phyloP scores from a whole-genome alignment of 2,888 invertebrate genomes.

The Heliconius ismenius region DNA sequence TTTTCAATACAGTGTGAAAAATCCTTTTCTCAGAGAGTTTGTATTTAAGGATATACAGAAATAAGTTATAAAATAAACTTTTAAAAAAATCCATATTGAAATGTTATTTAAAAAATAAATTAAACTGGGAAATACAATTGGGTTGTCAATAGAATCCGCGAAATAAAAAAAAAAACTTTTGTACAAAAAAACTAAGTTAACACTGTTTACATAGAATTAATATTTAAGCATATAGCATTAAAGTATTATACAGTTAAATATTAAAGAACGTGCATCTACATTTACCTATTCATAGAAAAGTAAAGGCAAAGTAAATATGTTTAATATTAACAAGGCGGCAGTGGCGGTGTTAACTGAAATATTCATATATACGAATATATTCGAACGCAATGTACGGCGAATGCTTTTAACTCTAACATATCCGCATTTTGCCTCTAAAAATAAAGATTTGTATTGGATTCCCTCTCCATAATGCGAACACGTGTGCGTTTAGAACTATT shows the following conservation, averaged over 20 bases:
- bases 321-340: constrained; percentile 12
- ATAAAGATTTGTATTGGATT: constrained; percentile 29
- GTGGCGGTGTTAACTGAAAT: constrained; percentile 6
- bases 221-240: background rate
- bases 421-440: constrained; percentile 38
- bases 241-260: background rate
- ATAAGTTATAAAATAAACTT: too few relatives aligned
- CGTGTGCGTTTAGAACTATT: constrained; percentile 16
- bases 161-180: background rate
- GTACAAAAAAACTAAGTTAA: background rate
- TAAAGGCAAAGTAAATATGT: background rate
- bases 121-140: background rate
- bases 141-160: background rate
- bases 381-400: constrained; percentile 22
- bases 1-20: background rate
- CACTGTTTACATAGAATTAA: background rate
- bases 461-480: constrained; percentile 21
- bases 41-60: background rate
- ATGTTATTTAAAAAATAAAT: too few relatives aligned
- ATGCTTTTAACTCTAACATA: constrained; percentile 29
- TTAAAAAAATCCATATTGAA: too few relatives aligned
- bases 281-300: background rate
- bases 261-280: background rate
- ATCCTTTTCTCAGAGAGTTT: background rate
- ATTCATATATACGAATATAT: constrained; percentile 14